A percentile compares a stretch with the other conserved stretches of the same genome.
Evolutionary conservation across 2,797 vertebrate species (phyloP).

Genomic region (Hydrocynus forskahlii): DNA sequence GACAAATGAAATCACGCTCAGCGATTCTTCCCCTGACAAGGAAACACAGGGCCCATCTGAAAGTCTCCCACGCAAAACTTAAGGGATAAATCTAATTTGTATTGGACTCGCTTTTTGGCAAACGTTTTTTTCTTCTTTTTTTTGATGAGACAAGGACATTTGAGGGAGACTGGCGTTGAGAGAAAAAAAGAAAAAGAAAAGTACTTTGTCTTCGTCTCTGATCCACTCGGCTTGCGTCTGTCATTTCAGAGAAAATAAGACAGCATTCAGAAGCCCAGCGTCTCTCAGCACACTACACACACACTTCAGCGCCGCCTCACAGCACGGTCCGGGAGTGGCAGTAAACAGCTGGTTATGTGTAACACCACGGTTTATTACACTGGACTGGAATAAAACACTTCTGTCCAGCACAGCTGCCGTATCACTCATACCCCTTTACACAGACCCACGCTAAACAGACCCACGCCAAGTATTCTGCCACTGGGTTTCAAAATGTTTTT

Average conservation of each 20-base stretch:
- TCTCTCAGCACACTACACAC: not conserved
- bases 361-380: not conserved
- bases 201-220: not conserved
- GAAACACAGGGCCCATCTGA: conserved; percentile 58
- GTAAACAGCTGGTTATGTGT: not conserved
- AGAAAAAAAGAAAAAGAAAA: not conserved
- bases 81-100: conserved; percentile 77
- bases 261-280: not conserved
- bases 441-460: too few relatives aligned
- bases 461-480: too few relatives aligned
- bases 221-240: not conserved
- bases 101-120: conserved; percentile 73
- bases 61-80: conserved; percentile 68
- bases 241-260: not conserved
- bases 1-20: conserved; percentile 87
- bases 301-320: not conserved
- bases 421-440: too few relatives aligned
- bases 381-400: not conserved
- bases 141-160: conserved; percentile 42
- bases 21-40: conserved; percentile 75
- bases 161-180: conserved; percentile 11
- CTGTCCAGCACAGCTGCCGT: not conserved
- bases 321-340: not conserved
- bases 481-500: too few relatives aligned
- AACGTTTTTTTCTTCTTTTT: conserved; percentile 49